Base-by-base conservation (phyloP, 2,797 vertebrate genomes). In the Vireo griseus region DNA sequence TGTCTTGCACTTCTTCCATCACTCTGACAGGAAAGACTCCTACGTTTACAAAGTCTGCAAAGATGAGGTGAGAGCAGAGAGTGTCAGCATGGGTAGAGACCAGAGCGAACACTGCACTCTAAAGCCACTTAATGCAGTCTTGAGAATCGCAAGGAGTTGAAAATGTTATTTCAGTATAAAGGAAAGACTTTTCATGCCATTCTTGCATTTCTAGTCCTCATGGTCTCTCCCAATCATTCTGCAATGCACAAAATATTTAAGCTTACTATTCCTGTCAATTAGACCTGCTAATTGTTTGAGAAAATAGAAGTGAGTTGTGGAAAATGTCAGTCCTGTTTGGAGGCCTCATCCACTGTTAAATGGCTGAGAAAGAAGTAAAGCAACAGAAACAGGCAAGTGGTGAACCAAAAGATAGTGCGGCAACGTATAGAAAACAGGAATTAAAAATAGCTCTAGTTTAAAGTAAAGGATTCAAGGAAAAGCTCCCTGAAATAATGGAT, bases 1-100 rank as follows among this genome's bases (percentile, higher is more conserved):
- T 93, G 90, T 96, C 94, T 97, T 95, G 72, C 82, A 75, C 77
- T 91, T 90, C 83, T 91, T 94, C 71, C 57, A n/a, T 89, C 69
- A 51, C 75, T 66, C 28, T 92, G 79, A 88, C 80, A 82, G 71
- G 67, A 90, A 82, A 74, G 62, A 91, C 66, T 94, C 74, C 88
- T 95, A 48, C 37, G 1, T 88, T 90, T 88, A 59, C 54, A 26
- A 50, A 92, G 73, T 75, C 75, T 95, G 25, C 62, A 62, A 37
- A 81, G 79, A 95, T 83, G 89, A 95, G 86, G 75, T 86, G 88
- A 91, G 65, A 94, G 65, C 47, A 88, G 47, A 63, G 54, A 39
- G 54, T 73, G 61, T 83, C 86, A 75, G 85, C 45, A 29, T 67
- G 67, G 58, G 48, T n/a, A 84, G 58, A 72, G 54, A 80, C 37